phyloP scores from a whole-genome alignment of 2,113 vertebrate genomes.

The Struthidea cinerea region DNA sequence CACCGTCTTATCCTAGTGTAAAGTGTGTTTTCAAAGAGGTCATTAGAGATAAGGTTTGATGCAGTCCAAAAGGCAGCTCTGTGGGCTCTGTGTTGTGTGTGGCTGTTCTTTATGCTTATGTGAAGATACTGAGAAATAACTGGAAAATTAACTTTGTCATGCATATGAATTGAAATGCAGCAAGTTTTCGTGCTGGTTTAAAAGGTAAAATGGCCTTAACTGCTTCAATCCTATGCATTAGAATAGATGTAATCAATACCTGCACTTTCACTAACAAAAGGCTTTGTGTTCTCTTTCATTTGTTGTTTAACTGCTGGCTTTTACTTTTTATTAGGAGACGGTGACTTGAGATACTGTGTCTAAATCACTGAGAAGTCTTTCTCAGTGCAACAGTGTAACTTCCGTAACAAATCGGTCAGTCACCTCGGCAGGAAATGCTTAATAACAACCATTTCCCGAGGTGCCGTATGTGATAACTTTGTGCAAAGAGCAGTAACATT shows the following conservation, averaged over 20 bases:
- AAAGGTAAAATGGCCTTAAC: background rate
- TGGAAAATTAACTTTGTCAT: background rate
- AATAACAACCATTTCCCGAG: background rate
- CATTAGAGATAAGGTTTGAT: background rate
- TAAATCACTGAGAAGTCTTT: background rate
- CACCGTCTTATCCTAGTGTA: background rate
- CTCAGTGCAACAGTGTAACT: background rate
- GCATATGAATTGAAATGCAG: background rate
- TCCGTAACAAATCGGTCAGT: background rate
- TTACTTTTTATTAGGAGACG: background rate
- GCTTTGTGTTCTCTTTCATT: background rate
- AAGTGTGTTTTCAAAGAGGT: background rate
- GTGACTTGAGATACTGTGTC: background rate
- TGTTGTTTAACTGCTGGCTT: background rate
- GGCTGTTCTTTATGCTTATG: background rate
- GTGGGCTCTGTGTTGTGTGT: background rate
- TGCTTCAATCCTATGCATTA: background rate
- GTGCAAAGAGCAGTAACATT: background rate
- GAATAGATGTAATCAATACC: background rate
- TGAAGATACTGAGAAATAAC: background rate
- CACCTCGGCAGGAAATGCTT: background rate
- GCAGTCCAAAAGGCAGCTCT: background rate
- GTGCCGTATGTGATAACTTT: background rate
- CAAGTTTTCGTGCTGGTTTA: background rate
- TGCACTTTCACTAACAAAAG: background rate